These are phyloP conservation scores for Murina feae DNA, from an alignment of 2,113 vertebrate genomes.

Conservation along the genomic window DNA sequence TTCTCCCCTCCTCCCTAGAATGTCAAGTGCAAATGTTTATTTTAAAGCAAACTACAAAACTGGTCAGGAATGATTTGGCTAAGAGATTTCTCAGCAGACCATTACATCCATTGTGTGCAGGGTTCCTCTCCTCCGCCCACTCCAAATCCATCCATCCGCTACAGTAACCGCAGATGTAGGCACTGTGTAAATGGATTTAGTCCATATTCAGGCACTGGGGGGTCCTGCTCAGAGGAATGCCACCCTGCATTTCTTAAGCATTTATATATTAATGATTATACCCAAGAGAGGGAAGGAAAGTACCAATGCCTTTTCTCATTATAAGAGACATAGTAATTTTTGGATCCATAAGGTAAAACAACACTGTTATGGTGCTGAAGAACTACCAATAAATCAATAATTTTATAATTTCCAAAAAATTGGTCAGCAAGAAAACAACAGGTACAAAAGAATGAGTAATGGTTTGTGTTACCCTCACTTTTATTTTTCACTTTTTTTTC, in stretches of 20 bases:
- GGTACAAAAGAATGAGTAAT: background rate
- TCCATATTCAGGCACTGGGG: background rate
- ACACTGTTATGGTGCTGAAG: background rate
- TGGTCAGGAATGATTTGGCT: background rate
- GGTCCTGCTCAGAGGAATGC: background rate
- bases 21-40: background rate
- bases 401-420: conserved; percentile 1
- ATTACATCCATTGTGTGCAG: background rate
- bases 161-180: background rate
- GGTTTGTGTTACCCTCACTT: background rate
- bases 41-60: background rate
- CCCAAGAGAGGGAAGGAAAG: background rate
- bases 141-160: background rate
- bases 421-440: background rate
- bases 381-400: background rate
- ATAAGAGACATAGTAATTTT: background rate
- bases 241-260: background rate
- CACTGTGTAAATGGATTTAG: background rate
- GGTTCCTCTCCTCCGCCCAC: rapidly evolving
- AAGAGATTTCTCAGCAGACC: background rate
- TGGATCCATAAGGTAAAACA: background rate
- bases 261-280: background rate
- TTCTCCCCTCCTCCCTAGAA: background rate
- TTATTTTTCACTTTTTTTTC: background rate
- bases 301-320: background rate